Conservation (phyloP, 1,140 invertebrate genomes). For the Bradysia coprophila region DNA sequence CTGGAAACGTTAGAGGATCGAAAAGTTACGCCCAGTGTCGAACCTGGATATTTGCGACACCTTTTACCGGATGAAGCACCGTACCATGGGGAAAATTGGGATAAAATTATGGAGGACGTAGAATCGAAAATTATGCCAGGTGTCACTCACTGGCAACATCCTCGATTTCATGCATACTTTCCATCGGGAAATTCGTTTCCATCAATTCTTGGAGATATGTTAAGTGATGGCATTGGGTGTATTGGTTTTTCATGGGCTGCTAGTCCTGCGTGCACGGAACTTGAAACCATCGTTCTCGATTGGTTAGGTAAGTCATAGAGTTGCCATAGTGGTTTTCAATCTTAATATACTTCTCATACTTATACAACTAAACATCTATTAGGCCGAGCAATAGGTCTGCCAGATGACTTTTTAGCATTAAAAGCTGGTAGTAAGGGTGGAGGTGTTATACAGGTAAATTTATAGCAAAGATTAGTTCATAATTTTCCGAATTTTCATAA, state of each 20-base stretch:
- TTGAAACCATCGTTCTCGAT: slow-evolving; percentile 92
- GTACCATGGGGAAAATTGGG: slow-evolving; percentile 71
- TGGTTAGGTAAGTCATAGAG: slow-evolving; percentile 68
- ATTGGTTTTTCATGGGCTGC: slow-evolving; percentile 99
- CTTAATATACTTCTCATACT: neutral
- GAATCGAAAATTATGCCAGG: slow-evolving; percentile 96
- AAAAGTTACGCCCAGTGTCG: slow-evolving; percentile 76
- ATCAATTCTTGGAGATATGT: slow-evolving; percentile 95
- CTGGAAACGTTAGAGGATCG: slow-evolving; percentile 65
- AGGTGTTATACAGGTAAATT: slow-evolving; percentile 72
- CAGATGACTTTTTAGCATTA: slow-evolving; percentile 68
- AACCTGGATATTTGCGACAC: slow-evolving; percentile 76
- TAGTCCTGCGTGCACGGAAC: slow-evolving; percentile 91
- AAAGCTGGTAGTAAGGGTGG: slow-evolving; percentile 71
- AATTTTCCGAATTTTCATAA: neutral
- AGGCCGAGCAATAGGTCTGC: slow-evolving; percentile 81
- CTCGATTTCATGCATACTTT: slow-evolving; percentile 96
- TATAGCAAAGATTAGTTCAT: too few species aligned
- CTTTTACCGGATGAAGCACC: slow-evolving; percentile 72
- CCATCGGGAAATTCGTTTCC: slow-evolving; percentile 95
- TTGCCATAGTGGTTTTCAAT: neutral
- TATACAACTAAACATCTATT: neutral
- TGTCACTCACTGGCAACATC: slow-evolving; percentile 98
- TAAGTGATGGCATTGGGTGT: slow-evolving; percentile 87
- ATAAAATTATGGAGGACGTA: slow-evolving; percentile 84